phyloP scores from a whole-genome alignment of 2,888 invertebrate species.

The Ochropleura leucogaster region DNA sequence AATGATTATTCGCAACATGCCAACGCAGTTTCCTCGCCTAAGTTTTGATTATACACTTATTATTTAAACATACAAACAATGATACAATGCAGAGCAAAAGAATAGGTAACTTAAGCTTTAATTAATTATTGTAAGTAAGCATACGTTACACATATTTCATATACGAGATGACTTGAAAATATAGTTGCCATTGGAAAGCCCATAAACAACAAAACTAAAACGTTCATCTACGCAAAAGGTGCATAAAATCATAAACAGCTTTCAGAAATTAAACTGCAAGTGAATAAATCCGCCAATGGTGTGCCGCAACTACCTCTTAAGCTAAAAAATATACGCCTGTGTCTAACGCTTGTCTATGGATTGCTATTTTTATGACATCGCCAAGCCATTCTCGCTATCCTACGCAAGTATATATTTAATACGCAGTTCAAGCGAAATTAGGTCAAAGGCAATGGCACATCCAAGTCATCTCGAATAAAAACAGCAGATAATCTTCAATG shows the following conservation, averaged over 20 bases:
- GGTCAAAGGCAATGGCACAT: not conserved
- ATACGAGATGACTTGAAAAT: conserved; percentile 56
- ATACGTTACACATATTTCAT: conserved; percentile 16
- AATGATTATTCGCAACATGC: conserved; percentile 6
- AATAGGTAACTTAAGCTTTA: conserved; percentile 31
- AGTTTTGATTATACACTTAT: not conserved
- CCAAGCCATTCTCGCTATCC: not conserved
- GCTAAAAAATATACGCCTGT: not conserved
- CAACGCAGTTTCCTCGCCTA: conserved; percentile 6
- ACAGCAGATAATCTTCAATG: conserved; percentile 74
- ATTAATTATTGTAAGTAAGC: conserved; percentile 30
- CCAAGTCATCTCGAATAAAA: conserved; percentile 66
- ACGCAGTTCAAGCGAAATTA: not conserved
- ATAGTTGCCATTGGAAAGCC: not conserved
- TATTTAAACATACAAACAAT: conserved; percentile 13
- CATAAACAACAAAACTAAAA: not conserved
- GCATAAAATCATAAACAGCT: not conserved
- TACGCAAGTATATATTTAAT: not conserved
- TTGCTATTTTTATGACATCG: not conserved
- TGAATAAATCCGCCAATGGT: not conserved
- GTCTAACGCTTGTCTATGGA: not conserved
- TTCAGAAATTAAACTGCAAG: not conserved
- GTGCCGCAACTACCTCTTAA: not conserved
- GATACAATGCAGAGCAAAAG: conserved; percentile 1
- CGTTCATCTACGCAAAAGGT: not conserved